Evolutionary conservation across 2,888 invertebrate species (phyloP).

Genomic region (Pilophorus perplexus): DNA sequence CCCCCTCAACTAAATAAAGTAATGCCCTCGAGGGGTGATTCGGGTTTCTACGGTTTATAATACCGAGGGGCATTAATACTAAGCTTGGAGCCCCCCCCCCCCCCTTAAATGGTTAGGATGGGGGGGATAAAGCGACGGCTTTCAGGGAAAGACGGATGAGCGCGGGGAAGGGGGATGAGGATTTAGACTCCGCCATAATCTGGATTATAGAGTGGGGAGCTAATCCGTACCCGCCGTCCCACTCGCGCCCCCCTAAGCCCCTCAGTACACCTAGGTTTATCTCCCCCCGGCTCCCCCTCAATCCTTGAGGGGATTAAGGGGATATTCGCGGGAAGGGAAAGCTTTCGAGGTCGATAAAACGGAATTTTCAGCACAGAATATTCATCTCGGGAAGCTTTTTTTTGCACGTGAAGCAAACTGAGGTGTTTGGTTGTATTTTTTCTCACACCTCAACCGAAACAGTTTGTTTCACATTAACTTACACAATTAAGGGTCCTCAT

Average conservation of each 20-base stretch:
- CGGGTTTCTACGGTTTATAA: slow-evolving; percentile 38
- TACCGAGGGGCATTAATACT: slow-evolving; percentile 37
- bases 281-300: too few species aligned
- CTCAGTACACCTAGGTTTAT: slow-evolving; percentile 30
- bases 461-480: too few species aligned
- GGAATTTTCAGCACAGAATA: slow-evolving; percentile 22
- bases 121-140: slow-evolving; percentile 23
- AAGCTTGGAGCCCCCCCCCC: slow-evolving; percentile 5
- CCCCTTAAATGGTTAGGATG: slow-evolving; percentile 2
- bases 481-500: too few species aligned
- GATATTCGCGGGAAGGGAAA: neutral
- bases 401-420: neutral
- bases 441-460: too few species aligned
- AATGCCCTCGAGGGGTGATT: slow-evolving; percentile 37
- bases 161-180: slow-evolving; percentile 10
- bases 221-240: slow-evolving; percentile 21
- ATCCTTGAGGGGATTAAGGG: neutral
- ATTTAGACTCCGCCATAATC: slow-evolving; percentile 37
- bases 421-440: neutral
- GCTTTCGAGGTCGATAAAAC: slow-evolving; percentile 4
- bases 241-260: neutral
- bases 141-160: neutral
- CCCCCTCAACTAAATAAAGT: slow-evolving; percentile 34
- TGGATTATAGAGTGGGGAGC: slow-evolving; percentile 29
- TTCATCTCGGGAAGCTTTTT: slow-evolving; percentile 3